phyloP scores from a whole-genome alignment of 1,140 invertebrate genomes.

The Danaus plexippus region DNA sequence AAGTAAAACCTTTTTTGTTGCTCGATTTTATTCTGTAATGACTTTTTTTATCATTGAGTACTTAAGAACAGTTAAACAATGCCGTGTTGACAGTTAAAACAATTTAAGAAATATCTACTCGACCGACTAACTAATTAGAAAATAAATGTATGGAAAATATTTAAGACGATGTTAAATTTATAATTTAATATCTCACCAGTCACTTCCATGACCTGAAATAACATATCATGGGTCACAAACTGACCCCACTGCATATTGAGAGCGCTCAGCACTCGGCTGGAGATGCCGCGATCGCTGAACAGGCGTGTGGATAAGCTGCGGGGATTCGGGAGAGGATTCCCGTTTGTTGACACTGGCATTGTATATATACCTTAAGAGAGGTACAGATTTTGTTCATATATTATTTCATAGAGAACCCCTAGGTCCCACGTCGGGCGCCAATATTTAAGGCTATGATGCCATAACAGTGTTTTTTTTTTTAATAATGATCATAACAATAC shows the following conservation, averaged over 20 bases:
- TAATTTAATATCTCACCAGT: constrained; percentile 36
- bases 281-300: constrained; percentile 53
- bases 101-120: too few species aligned
- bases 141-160: background rate
- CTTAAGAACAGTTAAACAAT: too few species aligned
- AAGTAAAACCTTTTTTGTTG: constrained; percentile 18
- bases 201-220: constrained; percentile 60
- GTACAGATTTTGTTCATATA: background rate
- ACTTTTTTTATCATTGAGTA: too few species aligned
- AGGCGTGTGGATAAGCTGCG: constrained; percentile 63
- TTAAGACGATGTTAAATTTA: too few species aligned
- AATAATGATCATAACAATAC: too few species aligned
- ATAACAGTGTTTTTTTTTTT: too few species aligned
- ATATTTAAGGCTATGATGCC: too few species aligned
- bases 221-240: constrained; percentile 73
- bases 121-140: background rate
- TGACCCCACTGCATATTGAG: constrained; percentile 75
- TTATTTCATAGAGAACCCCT: too few species aligned
- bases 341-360: constrained; percentile 58
- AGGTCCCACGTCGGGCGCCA: too few species aligned
- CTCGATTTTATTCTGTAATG: too few species aligned
- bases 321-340: constrained; percentile 64
- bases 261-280: constrained; percentile 47
- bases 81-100: too few species aligned
- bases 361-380: constrained; percentile 58